phyloP scores from a whole-genome alignment of 2,113 vertebrate species.

The Centropus unirufus region DNA sequence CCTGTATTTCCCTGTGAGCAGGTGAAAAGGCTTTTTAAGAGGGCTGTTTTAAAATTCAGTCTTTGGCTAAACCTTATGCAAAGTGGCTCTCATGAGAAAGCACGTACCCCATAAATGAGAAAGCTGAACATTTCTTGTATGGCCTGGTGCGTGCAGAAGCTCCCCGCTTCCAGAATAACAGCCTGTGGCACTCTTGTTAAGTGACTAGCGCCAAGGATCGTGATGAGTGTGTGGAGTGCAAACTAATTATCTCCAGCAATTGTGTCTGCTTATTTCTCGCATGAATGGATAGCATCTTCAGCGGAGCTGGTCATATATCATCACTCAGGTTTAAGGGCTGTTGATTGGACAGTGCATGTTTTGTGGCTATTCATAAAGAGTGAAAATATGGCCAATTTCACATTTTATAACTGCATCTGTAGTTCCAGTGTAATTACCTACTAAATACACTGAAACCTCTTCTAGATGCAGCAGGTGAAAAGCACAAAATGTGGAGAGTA shows the following conservation, averaged over 20 bases:
- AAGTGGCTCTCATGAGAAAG: background rate
- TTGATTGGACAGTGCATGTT: slow-evolving; percentile 46
- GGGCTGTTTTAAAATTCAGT: background rate
- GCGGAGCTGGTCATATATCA: slow-evolving; percentile 38
- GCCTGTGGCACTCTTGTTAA: background rate
- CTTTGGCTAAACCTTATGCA: background rate
- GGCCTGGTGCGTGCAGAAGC: background rate
- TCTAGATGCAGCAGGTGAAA: slow-evolving; percentile 21
- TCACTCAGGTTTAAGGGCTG: slow-evolving; percentile 52
- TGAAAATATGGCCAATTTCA: slow-evolving; percentile 55
- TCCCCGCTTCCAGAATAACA: background rate
- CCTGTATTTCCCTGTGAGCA: background rate
- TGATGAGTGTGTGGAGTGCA: slow-evolving; percentile 27
- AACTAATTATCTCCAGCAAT: slow-evolving; percentile 69
- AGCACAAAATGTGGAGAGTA: slow-evolving; percentile 5
- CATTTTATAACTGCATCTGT: slow-evolving; percentile 58
- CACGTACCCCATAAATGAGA: background rate
- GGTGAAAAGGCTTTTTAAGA: background rate
- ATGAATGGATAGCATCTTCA: slow-evolving; percentile 65
- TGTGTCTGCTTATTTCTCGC: slow-evolving; percentile 63
- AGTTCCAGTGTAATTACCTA: slow-evolving; percentile 64
- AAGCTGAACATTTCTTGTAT: background rate
- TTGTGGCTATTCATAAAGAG: slow-evolving; percentile 63
- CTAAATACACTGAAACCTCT: slow-evolving; percentile 56
- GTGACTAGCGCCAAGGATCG: slow-evolving; percentile 33